phyloP scores from a whole-genome alignment of 2,113 vertebrate species.

The Corydoras sp. region DNA sequence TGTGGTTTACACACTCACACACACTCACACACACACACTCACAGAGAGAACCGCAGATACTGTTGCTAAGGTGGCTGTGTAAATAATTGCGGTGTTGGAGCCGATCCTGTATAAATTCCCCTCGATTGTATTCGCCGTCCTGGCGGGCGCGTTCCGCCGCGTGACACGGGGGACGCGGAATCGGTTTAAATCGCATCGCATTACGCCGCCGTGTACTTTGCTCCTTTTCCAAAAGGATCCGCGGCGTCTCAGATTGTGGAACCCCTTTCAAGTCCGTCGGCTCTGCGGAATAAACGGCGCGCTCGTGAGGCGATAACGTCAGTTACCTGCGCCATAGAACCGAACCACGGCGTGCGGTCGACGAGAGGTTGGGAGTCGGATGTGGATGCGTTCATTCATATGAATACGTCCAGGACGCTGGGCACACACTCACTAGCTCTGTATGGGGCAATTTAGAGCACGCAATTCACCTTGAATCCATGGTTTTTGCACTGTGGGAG shows the following conservation, averaged over 20 bases:
- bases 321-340: too few species aligned
- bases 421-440: too few species aligned
- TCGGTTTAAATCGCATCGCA: conserved; percentile 41
- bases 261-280: background rate
- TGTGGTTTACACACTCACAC: conserved; percentile 21
- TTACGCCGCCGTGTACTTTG: conserved; percentile 38
- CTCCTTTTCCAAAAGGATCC: conserved; percentile 25
- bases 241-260: conserved; percentile 5
- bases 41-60: background rate
- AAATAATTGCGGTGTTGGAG: conserved; percentile 27
- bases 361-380: too few species aligned
- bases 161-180: conserved; percentile 22
- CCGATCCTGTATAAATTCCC: conserved; percentile 29
- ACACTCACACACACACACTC: background rate
- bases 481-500: too few species aligned
- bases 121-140: conserved; percentile 33
- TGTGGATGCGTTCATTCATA: too few species aligned
- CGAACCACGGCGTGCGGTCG: too few species aligned
- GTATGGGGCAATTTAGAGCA: too few species aligned
- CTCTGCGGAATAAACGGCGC: conserved; percentile 11
- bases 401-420: too few species aligned
- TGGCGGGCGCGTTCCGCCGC: conserved; percentile 34
- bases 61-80: conserved; percentile 8
- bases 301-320: too few species aligned
- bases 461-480: too few species aligned